Evolutionary conservation across 1,140 invertebrate species (phyloP).

Genomic region (Temnothorax longispinosus): DNA sequence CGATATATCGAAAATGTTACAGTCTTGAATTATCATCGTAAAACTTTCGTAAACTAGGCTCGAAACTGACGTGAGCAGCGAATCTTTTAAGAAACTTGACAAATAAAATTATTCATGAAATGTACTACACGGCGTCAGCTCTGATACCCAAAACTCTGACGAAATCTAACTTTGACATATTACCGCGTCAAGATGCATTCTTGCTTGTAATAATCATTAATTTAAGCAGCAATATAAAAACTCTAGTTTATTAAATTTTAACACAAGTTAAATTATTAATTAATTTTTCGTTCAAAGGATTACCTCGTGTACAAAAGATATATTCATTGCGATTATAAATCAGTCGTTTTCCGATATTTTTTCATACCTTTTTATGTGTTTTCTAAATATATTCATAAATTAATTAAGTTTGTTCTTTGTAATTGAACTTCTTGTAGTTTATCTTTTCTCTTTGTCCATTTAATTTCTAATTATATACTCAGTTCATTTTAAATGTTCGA

Average conservation of each 20-base stretch:
- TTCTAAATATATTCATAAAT: not conserved
- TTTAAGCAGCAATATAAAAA: not conserved
- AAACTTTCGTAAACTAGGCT: conserved; percentile 38
- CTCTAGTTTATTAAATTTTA: conserved; percentile 5
- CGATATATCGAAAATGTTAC: conserved; percentile 16
- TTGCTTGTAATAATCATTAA: conserved; percentile 34
- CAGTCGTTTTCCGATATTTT: not conserved
- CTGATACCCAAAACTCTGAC: conserved; percentile 19
- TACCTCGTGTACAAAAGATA: not conserved
- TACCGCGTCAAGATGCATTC: not conserved
- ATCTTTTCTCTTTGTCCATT: too few species aligned
- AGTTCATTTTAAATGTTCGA: too few species aligned
- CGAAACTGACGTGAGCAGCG: conserved; percentile 19
- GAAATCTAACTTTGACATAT: conserved; percentile 42
- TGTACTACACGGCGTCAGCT: conserved; percentile 36
- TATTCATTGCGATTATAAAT: not conserved
- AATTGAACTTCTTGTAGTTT: too few species aligned
- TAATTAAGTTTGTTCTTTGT: not conserved
- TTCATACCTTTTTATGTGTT: not conserved
- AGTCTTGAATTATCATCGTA: conserved; percentile 25
- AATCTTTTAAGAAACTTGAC: conserved; percentile 55
- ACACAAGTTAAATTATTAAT: not conserved
- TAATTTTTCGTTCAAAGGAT: not conserved
- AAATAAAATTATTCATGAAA: conserved; percentile 61
- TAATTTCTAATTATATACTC: too few species aligned